Percentiles rank a stretch among this genome's conserved stretches.
These are phyloP conservation scores for Nesidiocoris tenuis DNA, from an alignment of 2,888 invertebrate genomes.

Conservation along the genomic window DNA sequence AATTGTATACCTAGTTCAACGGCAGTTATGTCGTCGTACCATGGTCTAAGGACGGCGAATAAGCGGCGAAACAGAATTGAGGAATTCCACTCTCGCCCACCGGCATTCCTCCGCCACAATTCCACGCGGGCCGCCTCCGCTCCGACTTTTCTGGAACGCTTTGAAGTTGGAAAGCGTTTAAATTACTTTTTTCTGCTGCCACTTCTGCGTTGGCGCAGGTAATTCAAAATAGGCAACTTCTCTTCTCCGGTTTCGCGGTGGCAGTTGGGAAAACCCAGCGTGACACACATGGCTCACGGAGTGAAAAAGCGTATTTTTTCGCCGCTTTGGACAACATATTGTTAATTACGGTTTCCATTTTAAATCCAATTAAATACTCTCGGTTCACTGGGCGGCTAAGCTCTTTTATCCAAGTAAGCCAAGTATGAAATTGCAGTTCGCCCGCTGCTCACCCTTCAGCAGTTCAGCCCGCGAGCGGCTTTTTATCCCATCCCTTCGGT, in stretches of 20 bases:
- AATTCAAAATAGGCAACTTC: not conserved
- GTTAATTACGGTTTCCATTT: slow-evolving; percentile 39
- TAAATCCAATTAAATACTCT: slow-evolving; percentile 41
- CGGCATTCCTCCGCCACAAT: not conserved
- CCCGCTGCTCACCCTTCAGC: not conserved
- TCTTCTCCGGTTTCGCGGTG: slow-evolving; percentile 13
- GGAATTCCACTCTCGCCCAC: not conserved
- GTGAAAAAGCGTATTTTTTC: slow-evolving; percentile 7
- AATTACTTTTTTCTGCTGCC: slow-evolving; percentile 25
- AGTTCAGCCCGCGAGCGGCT: not conserved
- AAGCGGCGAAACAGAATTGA: not conserved
- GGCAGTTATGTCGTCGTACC: too few relatives aligned
- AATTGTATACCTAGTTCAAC: too few relatives aligned
- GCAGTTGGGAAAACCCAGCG: not conserved
- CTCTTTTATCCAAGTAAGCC: slow-evolving; percentile 31
- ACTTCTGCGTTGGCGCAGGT: not conserved
- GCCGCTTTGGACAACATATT: slow-evolving; percentile 27
- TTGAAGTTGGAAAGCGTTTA: slow-evolving; percentile 27
- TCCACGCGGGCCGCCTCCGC: not conserved
- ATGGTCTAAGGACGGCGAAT: too few relatives aligned
- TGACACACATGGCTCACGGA: slow-evolving; percentile 26
- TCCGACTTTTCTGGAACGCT: not conserved
- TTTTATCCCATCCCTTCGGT: not conserved
- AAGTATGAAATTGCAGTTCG: slow-evolving; percentile 25
- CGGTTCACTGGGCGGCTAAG: slow-evolving; percentile 24